Evolutionary conservation across 2,888 invertebrate genomes (phyloP), one percentile per base, ranked within the genome.

Genomic region (Morpho achilles): DNA sequence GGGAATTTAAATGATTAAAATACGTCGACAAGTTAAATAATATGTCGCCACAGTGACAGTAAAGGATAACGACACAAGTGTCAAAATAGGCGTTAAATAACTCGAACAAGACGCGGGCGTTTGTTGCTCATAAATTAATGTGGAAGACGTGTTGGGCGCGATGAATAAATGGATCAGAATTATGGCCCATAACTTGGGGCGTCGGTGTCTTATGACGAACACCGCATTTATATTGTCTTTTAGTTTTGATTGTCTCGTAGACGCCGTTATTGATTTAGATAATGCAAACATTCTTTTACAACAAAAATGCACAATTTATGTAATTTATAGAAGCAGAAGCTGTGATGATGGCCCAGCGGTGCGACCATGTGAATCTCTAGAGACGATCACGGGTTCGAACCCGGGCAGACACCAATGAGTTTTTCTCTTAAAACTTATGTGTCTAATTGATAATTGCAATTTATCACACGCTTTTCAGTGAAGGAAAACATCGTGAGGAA

Each of bases 61-160:
- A 82, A 84, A 84, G 77, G 69, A 48, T 42, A 44, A 77, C 77
- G 79, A 81, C 76, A 72, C 81, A 82, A 85, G 84, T 87, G 88
- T 89, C 89, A 88, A 81, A 87, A 84, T 71, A 73, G 71, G 82
- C 86, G 73, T 87, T 87, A 85, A 88, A 87, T 85, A 80, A 80
- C 82, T 81, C 67, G 73, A 77, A 86, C 82, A 85, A 82, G 82
- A 84, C 76, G 83, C 81, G 80, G 82, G 78, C 83, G 75, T 74
- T 75, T 80, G 86, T 84, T 79, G 77, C 78, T 83, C 85, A 77
- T 89, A 90, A 88, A 90, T 89, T 88, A 86, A 83, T 86, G 82
- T 75, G 74, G 75, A 82, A 75, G 79, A 80, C 84, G 75, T 77
- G 62, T 63, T 63, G 73, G 75, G 75, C 73, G 79, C 74, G 79